These are phyloP conservation scores for Hemicrepidius hirtus DNA, from an alignment of 2,888 invertebrate species.

Conservation along the genomic window DNA sequence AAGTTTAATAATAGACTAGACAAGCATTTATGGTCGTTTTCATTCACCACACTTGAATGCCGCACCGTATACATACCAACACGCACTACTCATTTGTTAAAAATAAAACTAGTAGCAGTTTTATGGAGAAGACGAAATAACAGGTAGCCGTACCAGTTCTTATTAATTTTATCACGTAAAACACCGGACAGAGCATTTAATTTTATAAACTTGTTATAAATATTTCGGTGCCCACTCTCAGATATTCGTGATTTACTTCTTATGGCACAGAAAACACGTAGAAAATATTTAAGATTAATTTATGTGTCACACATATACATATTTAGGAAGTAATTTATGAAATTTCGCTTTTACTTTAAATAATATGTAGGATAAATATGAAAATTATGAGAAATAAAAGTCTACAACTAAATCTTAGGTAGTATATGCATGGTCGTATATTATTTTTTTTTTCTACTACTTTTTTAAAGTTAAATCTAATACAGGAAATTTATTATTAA, in stretches of 20 bases:
- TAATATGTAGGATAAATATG: no score
- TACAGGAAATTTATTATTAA: no score
- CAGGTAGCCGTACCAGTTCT: slow-evolving; percentile 59
- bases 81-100: slow-evolving; percentile 53
- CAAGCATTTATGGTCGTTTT: slow-evolving; percentile 29
- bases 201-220: slow-evolving; percentile 56
- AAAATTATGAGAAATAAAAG: no score
- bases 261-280: slow-evolving; percentile 33
- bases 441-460: no score
- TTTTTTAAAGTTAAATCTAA: no score
- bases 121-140: slow-evolving; percentile 53
- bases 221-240: slow-evolving; percentile 56
- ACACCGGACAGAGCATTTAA: slow-evolving; percentile 62
- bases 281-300: slow-evolving; percentile 48
- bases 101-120: slow-evolving; percentile 58
- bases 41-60: slow-evolving; percentile 32
- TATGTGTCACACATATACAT: slow-evolving; percentile 27
- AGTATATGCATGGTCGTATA: no score
- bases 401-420: no score
- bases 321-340: slow-evolving; percentile 41
- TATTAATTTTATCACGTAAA: slow-evolving; percentile 65
- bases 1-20: slow-evolving; percentile 29
- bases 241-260: slow-evolving; percentile 55
- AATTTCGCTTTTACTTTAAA: slow-evolving; percentile 8
- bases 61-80: slow-evolving; percentile 44